Evolutionary conservation across 2,113 vertebrate genomes (phyloP).

Genomic region (Athene noctua): DNA sequence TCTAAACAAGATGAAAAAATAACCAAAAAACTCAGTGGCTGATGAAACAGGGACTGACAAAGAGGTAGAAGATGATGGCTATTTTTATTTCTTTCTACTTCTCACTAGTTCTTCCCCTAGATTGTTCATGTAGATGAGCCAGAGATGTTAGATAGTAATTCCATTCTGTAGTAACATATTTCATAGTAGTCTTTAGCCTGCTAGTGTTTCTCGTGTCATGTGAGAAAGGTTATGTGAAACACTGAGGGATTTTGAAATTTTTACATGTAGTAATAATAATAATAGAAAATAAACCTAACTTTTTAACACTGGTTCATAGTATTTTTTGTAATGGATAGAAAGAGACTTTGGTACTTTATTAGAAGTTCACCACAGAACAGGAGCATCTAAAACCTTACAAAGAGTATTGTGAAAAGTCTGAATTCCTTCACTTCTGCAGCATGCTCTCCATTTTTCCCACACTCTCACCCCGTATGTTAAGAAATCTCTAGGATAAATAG

Average conservation of each 20-base stretch:
- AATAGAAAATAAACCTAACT: background rate
- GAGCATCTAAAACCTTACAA: background rate
- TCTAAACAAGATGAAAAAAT: background rate
- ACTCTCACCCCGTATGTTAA: background rate
- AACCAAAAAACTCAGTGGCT: background rate
- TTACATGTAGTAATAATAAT: background rate
- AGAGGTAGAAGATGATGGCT: background rate
- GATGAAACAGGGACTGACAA: background rate
- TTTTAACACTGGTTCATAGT: background rate
- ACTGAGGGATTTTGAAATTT: background rate
- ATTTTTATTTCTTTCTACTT: background rate
- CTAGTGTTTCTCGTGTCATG: background rate
- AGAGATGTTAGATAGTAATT: background rate
- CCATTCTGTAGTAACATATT: background rate
- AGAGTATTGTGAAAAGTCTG: background rate
- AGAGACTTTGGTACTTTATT: background rate
- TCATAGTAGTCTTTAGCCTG: background rate
- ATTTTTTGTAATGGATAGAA: background rate
- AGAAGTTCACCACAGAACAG: background rate
- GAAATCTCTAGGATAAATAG: background rate
- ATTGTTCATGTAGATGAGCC: background rate
- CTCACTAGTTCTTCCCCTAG: background rate
- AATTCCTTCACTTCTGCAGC: background rate
- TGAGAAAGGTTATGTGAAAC: background rate
- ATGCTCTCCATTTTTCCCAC: background rate